phyloP scores from a whole-genome alignment of 2,113 vertebrate genomes.

The Cervus canadensis region DNA sequence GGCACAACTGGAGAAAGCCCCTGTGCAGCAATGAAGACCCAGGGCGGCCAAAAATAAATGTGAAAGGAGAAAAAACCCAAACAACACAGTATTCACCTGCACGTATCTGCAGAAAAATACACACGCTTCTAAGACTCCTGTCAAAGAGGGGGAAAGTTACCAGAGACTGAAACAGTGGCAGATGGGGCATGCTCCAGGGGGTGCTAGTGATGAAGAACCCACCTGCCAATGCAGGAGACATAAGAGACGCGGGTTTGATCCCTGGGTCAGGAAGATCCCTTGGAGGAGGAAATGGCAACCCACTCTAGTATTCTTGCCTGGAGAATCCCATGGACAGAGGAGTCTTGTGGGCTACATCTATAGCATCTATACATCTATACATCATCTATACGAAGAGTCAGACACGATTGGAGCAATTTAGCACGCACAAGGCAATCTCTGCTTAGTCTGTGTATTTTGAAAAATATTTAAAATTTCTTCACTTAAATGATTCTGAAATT shows the following conservation, averaged over 20 bases:
- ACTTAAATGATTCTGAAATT: not conserved
- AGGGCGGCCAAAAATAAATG: not conserved
- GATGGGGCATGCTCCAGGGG: not conserved
- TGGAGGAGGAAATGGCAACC: not conserved
- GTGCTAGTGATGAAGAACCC: not conserved
- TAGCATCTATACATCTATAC: not conserved
- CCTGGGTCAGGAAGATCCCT: not conserved
- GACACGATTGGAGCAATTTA: not conserved
- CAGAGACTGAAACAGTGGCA: not conserved
- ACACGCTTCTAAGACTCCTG: not conserved
- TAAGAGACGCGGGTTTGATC: rapidly evolving
- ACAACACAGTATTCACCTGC: not conserved
- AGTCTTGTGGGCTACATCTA: not conserved
- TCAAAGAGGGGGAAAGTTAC: not conserved
- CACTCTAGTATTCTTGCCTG: not conserved
- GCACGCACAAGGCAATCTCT: not conserved
- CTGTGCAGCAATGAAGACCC: not conserved
- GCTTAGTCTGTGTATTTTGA: not conserved
- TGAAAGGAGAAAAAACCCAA: not conserved
- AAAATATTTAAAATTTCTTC: not conserved
- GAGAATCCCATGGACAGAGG: not conserved
- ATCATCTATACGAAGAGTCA: not conserved
- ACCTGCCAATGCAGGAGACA: not conserved
- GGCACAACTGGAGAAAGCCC: not conserved
- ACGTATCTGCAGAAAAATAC: not conserved